Percentiles rank a stretch among this genome's conserved stretches.
Evolutionary conservation across 2,888 invertebrate genomes (phyloP).

Genomic region (Microctonus hyperodae): DNA sequence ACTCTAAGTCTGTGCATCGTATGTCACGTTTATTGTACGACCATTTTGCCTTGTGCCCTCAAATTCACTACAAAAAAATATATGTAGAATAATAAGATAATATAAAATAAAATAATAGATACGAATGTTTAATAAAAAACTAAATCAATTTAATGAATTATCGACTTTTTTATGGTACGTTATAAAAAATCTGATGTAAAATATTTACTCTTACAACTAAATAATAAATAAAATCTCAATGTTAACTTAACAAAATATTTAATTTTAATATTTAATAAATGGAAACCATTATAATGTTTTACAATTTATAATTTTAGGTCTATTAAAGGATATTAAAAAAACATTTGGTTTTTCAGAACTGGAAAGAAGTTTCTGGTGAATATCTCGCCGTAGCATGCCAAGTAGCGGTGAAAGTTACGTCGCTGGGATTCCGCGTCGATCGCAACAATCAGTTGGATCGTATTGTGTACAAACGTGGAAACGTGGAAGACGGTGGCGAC

Average conservation of each 20-base stretch:
- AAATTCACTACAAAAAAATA: not conserved
- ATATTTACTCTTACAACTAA: too few species aligned
- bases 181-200: too few species aligned
- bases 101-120: too few species aligned
- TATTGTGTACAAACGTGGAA: conserved; percentile 41
- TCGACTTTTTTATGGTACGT: too few species aligned
- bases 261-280: too few species aligned
- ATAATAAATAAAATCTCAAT: too few species aligned
- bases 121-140: too few species aligned
- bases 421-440: conserved; percentile 54
- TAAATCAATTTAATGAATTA: too few species aligned
- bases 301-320: conserved; percentile 4
- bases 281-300: too few species aligned
- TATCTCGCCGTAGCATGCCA: conserved; percentile 59
- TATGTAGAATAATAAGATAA: not conserved
- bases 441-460: conserved; percentile 42
- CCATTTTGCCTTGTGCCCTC: conserved; percentile 5
- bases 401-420: conserved; percentile 50
- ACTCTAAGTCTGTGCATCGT: conserved; percentile 39
- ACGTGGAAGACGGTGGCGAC: conserved; percentile 29
- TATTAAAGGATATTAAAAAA: conserved; percentile 32
- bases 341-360: conserved; percentile 44
- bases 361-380: conserved; percentile 53
- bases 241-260: too few species aligned
- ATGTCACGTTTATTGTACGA: conserved; percentile 12